Evolutionary conservation across 2,113 vertebrate species (phyloP), one percentile per base, ranked within the genome.

Genomic region (Romanogobio albipinnatus): DNA sequence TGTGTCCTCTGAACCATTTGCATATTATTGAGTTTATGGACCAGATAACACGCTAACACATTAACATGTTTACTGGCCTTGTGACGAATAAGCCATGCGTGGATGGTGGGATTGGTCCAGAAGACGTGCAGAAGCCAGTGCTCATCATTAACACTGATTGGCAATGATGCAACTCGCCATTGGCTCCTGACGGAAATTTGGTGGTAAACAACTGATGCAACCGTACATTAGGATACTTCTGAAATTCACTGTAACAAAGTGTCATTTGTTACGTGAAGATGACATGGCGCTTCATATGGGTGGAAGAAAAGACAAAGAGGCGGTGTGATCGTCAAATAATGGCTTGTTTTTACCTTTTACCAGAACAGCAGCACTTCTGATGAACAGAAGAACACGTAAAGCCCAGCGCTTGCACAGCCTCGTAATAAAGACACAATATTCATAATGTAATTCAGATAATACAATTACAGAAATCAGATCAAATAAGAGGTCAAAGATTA

Each of bases 181-280:
- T 81, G 90, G 88, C 83, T 92, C 87, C 92, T 92, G 92, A 92
- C 86, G 93, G 92, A 93, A 95, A 94, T 94, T 93, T 81, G 66
- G 26, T 90, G 82, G 94, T 95, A 95, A 95, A 95, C 94, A 95
- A 95, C 85, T 95, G 94, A 95, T 95, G 94, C 94, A 95, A 95
- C 91, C 78, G 77, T 93, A 81, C 89, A 91, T 85, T 85, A 87
- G 90, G 81, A 90, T 84, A 87, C 85, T 91, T 92, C 87, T 94
- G 93, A 94, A 91, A 92, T 90, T 93, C 74, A 75, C 84, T 90
- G 94, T 93, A 94, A 95, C 86, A 81, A 49, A 70, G 86, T 91
- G 93, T 90, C 88, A 90, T 29, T 85, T 90, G 89, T 94, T 95
- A 93, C 93, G 13, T 56, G 77, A 88, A 86, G 70, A 51, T 64